Evolutionary conservation across 92 coral and sea anemone species (phyloP), one percentile per base, ranked within the genome.

Genomic region (Epizoanthus scotinus): DNA sequence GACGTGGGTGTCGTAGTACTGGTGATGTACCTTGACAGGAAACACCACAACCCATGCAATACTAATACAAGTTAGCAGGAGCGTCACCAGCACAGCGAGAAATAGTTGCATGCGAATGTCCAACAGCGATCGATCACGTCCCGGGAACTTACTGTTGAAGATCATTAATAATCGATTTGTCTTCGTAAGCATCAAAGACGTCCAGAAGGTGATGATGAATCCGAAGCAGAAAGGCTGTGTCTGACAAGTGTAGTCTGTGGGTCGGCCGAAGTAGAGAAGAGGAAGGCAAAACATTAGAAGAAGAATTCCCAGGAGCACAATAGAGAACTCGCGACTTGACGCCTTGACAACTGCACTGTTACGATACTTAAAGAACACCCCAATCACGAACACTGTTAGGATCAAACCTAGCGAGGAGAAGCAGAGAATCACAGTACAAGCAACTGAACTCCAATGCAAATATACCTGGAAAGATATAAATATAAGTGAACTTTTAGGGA

Each of bases 311-410:
- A 96, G 82, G 69, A 93, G 91, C 34, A 96, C 66, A 59, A 93
- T 73, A 12, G 96, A 89, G 87, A 88, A 94, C 50, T 96, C 94
- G 5, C 98, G 87, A 8, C 98, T 91, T 8, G 99, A 86, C 0
- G 99, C 99, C 61, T 96, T 96, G 55, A 96, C 99, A 0, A 96
- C 87, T 0, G 99, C 98, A 6, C 96, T 90, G 65, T 92, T 78
- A 40, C 94, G 88, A 87, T 87, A 84, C 53, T 61, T 86, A 65
- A 82, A 81, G 63, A 91, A 96, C 17, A 90, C 94, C 1, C 75
- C 89, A 25, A 93, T 78, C 17, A 90, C 89, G 82, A 93, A 89
- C 6, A 64, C 86, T 8, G 99, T 84, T 13, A 83, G 70, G 31
- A 93, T 63, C 74, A 93, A 61, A 0, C 99, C 99, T 14, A 89